These are phyloP conservation scores for Drosophila bocki DNA, from an alignment of 1,140 invertebrate genomes.

Conservation along the genomic window DNA sequence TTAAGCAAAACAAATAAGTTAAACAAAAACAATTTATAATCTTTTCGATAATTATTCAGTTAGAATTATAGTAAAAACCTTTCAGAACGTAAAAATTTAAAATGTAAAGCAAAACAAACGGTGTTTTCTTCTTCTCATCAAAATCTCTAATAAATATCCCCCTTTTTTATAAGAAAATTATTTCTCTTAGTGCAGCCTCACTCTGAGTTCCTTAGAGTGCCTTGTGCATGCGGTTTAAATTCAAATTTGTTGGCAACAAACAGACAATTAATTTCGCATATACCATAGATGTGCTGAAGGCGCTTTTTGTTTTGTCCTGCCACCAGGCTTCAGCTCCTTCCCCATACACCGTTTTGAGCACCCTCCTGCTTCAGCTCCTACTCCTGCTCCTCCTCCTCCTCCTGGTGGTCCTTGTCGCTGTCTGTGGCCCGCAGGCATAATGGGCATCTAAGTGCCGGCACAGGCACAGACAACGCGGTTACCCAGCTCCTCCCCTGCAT, in stretches of 20 bases:
- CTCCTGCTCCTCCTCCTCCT: background rate
- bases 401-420: conserved; percentile 32
- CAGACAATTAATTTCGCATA: conserved; percentile 83
- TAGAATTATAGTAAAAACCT: too few species aligned
- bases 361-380: background rate
- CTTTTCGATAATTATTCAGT: too few species aligned
- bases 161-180: background rate
- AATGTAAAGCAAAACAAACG: too few species aligned
- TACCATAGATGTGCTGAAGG: conserved; percentile 67
- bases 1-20: too few species aligned
- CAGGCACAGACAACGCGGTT: conserved; percentile 52
- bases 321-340: conserved; percentile 10
- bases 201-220: conserved; percentile 30
- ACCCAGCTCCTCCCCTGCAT: conserved; percentile 22
- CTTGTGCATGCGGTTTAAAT: conserved; percentile 78
- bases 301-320: conserved; percentile 58
- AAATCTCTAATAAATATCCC: too few species aligned
- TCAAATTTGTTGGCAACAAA: conserved; percentile 83
- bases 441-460: conserved; percentile 63
- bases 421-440: conserved; percentile 57
- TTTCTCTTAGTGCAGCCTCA: conserved; percentile 10
- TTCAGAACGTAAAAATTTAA: too few species aligned
- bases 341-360: background rate
- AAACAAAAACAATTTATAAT: too few species aligned
- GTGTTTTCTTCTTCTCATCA: too few species aligned